phyloP scores from a whole-genome alignment of 2,888 invertebrate species.

The Deilephila elpenor region DNA sequence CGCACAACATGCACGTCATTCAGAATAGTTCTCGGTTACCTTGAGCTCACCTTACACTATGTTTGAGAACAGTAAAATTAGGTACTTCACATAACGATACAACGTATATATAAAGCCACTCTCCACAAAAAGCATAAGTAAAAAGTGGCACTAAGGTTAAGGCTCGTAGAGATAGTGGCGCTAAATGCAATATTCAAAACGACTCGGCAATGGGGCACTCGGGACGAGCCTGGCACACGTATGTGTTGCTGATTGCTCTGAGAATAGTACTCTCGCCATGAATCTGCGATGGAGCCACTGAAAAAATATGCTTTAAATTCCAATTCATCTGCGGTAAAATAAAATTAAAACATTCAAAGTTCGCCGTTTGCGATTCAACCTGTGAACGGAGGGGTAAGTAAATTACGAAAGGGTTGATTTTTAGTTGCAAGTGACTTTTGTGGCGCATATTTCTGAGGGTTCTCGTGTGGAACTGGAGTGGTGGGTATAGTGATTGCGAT shows the following conservation, averaged over 20 bases:
- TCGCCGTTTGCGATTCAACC: background rate
- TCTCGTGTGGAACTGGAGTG: background rate
- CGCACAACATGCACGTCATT: too few relatives aligned
- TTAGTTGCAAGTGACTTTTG: background rate
- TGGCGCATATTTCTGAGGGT: background rate
- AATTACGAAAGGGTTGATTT: background rate
- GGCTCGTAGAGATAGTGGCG: conserved; percentile 55
- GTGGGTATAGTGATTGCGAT: background rate
- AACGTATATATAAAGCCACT: conserved; percentile 36
- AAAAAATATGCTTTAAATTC: conserved; percentile 23
- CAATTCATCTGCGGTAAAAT: conserved; percentile 35
- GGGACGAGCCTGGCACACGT: conserved; percentile 67
- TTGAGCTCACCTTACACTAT: too few relatives aligned
- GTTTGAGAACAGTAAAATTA: too few relatives aligned
- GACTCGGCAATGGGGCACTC: conserved; percentile 65
- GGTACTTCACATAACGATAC: too few relatives aligned
- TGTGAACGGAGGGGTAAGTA: background rate
- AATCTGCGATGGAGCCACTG: conserved; percentile 52
- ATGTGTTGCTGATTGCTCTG: conserved; percentile 74
- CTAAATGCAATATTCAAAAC: conserved; percentile 80
- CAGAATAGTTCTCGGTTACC: too few relatives aligned
- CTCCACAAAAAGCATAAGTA: conserved; percentile 42
- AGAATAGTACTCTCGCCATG: conserved; percentile 66
- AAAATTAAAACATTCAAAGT: conserved; percentile 26
- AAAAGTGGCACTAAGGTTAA: conserved; percentile 37